Evolutionary conservation across 2,113 vertebrate species (phyloP).

Genomic region (Ochotona princeps): DNA sequence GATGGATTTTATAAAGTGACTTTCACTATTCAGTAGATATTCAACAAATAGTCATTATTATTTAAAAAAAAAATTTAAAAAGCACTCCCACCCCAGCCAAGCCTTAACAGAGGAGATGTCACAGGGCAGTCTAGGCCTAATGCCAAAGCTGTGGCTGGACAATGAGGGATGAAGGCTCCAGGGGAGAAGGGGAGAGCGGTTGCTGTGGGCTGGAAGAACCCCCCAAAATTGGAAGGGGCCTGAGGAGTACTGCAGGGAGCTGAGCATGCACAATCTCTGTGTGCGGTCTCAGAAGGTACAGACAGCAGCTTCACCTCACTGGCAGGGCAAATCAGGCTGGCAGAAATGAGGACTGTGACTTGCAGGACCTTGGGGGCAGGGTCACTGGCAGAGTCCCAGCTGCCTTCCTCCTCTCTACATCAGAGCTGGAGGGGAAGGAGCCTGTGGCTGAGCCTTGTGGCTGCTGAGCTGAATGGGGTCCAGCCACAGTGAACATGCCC

Average conservation of each 20-base stretch:
- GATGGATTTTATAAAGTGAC: constrained; percentile 63
- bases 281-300: background rate
- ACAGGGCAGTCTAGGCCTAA: constrained; percentile 58
- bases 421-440: background rate
- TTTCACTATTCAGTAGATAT: constrained; percentile 52
- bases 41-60: constrained; percentile 68
- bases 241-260: background rate
- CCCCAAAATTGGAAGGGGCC: background rate
- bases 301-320: background rate
- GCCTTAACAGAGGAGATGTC: constrained; percentile 46
- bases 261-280: background rate
- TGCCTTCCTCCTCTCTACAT: background rate
- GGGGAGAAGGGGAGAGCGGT: constrained; percentile 22
- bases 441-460: fast-evolving
- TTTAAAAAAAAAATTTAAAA: background rate
- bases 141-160: constrained; percentile 46
- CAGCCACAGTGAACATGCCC: background rate
- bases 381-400: background rate
- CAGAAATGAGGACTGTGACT: background rate
- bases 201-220: background rate
- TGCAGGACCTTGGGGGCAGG: too few species aligned
- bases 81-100: background rate
- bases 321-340: background rate
- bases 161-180: background rate
- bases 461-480: background rate